Percentiles rank a stretch among this genome's conserved stretches.
Conservation (phyloP, 2,888 invertebrate genomes). For the Thereva unica region DNA sequence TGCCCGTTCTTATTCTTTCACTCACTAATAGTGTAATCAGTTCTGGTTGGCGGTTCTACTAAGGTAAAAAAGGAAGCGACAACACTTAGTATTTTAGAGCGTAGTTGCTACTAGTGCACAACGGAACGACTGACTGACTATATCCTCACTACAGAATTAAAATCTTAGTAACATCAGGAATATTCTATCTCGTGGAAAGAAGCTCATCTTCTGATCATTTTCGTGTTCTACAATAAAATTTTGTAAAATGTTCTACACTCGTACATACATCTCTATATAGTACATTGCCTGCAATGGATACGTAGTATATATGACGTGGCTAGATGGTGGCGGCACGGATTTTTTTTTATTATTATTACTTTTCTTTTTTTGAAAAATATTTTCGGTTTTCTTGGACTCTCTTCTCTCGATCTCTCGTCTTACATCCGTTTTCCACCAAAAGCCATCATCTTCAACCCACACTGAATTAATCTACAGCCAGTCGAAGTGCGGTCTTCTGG, state of each 20-base stretch:
- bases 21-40: conserved; percentile 8
- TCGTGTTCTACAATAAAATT: background rate
- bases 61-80: conserved; percentile 2
- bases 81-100: conserved; percentile 1
- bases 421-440: too few relatives aligned
- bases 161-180: conserved; percentile 25
- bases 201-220: background rate
- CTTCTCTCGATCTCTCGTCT: too few relatives aligned
- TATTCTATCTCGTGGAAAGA: conserved; percentile 19
- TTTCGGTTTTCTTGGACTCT: background rate
- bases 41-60: background rate
- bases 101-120: conserved; percentile 36
- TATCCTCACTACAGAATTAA: conserved; percentile 34
- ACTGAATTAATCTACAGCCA: too few relatives aligned
- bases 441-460: too few relatives aligned
- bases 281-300: too few relatives aligned
- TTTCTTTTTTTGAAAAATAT: conserved; percentile 13
- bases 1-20: conserved; percentile 17
- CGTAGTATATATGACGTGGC: too few relatives aligned
- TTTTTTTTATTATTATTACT: too few relatives aligned
- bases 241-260: background rate
- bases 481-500: too few relatives aligned
- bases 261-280: too few relatives aligned
- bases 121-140: conserved; percentile 40
- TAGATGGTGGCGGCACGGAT: too few relatives aligned